Conservation (phyloP, 2,888 invertebrate species). For the Hipparchia semele region DNA sequence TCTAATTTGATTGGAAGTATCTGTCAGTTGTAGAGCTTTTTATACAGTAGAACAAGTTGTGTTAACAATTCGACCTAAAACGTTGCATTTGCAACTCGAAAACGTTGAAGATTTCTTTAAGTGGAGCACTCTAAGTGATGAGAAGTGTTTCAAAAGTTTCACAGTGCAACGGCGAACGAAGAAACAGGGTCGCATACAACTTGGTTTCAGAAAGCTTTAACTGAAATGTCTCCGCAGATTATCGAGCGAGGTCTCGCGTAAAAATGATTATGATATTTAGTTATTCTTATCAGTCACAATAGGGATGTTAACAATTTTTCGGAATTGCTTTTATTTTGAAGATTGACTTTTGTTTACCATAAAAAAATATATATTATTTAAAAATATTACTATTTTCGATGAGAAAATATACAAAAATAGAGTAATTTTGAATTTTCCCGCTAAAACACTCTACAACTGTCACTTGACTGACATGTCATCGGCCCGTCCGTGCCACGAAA, state of each 20-base stretch:
- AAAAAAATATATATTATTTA: too few species aligned
- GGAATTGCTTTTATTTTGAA: too few species aligned
- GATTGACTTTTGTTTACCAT: too few species aligned
- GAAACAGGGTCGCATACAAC: constrained; percentile 19
- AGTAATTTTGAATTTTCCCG: too few species aligned
- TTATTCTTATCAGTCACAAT: neutral
- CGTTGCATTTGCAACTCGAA: constrained; percentile 19
- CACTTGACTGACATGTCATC: too few species aligned
- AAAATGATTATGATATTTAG: neutral
- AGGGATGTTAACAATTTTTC: too few species aligned
- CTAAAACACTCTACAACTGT: too few species aligned
- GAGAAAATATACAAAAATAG: too few species aligned
- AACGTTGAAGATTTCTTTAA: constrained; percentile 24
- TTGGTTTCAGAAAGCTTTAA: constrained; percentile 14
- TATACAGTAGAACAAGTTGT: neutral
- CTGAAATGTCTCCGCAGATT: constrained; percentile 3
- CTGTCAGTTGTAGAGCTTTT: neutral
- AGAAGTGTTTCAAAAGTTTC: constrained; percentile 25
- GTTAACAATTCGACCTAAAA: constrained; percentile 12
- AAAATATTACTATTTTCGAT: too few species aligned
- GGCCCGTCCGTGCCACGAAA: too few species aligned
- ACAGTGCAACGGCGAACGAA: constrained; percentile 22
- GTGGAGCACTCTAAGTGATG: constrained; percentile 27
- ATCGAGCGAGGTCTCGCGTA: neutral
- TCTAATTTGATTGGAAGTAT: neutral